These are phyloP conservation scores for Aselliscus stoliczkanus DNA, from an alignment of 2,797 vertebrate genomes.

Conservation along the genomic window DNA sequence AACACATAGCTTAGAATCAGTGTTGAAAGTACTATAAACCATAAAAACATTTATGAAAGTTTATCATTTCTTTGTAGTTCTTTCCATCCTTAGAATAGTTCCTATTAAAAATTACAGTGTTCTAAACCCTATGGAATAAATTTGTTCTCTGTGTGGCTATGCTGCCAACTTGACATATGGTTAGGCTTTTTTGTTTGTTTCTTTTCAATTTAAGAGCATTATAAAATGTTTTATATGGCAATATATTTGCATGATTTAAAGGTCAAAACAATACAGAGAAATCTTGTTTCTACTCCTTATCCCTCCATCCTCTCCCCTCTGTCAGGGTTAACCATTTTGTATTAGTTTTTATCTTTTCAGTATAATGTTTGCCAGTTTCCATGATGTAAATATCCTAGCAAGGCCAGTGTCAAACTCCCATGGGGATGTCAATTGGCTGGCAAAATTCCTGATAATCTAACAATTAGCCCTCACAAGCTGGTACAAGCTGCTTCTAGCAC, in stretches of 20 bases:
- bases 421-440: background rate
- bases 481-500: background rate
- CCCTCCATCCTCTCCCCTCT: background rate
- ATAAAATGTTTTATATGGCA: background rate
- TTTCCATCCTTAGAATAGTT: background rate
- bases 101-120: background rate
- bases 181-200: background rate
- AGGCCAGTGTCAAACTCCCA: background rate
- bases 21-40: background rate
- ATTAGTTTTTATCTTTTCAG: background rate
- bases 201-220: background rate
- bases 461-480: background rate
- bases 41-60: background rate
- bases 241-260: background rate
- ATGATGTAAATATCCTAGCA: background rate
- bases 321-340: background rate
- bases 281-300: background rate
- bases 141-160: background rate
- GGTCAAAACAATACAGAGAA: background rate
- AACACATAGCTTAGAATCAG: background rate
- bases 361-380: background rate
- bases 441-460: background rate
- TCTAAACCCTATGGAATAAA: background rate
- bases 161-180: background rate
- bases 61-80: background rate